These are phyloP conservation scores for Saimiri boliviensis DNA, from an alignment of 2,113 vertebrate genomes.

Conservation along the genomic window DNA sequence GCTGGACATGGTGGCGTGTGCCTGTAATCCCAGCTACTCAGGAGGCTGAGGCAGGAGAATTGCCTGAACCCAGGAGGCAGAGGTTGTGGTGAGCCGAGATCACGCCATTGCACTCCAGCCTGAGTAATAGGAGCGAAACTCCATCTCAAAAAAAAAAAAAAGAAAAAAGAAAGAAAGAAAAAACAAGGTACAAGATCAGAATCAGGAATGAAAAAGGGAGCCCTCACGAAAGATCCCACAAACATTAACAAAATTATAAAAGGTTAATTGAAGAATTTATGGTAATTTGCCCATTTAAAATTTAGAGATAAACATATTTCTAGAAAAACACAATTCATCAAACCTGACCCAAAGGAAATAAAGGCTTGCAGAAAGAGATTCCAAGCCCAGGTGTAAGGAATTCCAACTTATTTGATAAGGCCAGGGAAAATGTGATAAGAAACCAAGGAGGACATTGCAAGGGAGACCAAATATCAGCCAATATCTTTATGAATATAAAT, in stretches of 20 bases:
- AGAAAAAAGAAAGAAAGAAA: too few species aligned
- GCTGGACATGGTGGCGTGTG: too few species aligned
- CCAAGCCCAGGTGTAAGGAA: background rate
- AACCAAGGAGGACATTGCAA: background rate
- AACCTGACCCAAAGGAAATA: background rate
- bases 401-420: background rate
- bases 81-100: too few species aligned
- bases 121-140: too few species aligned
- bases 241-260: background rate
- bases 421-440: background rate
- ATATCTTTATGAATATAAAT: background rate
- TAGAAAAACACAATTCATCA: background rate
- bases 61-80: too few species aligned
- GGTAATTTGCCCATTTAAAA: background rate
- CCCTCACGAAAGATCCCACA: background rate
- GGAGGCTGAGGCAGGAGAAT: too few species aligned
- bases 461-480: background rate
- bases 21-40: too few species aligned
- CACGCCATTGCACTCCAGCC: too few species aligned
- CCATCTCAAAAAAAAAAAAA: too few species aligned
- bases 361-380: background rate
- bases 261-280: background rate
- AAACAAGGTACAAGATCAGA: background rate
- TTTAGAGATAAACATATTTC: background rate
- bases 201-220: background rate